phyloP scores from a whole-genome alignment of 92 coral and sea anemone genomes.

The Chrysogorgia sp. region DNA sequence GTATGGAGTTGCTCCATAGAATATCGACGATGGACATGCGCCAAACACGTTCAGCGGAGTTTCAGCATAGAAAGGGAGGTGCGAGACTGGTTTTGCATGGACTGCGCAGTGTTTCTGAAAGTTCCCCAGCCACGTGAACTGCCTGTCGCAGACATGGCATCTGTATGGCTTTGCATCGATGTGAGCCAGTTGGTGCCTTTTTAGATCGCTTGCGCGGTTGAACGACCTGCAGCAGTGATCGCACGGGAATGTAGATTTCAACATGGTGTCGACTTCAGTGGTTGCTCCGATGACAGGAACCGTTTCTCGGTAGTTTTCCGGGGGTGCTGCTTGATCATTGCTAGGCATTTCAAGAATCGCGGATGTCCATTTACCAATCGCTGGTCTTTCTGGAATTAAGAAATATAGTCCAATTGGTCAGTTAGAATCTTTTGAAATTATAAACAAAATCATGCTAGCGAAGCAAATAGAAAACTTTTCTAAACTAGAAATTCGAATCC shows the following conservation, averaged over 20 bases:
- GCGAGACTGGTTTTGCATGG: conserved; percentile 6
- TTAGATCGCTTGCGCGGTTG: conserved; percentile 97
- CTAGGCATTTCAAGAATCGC: no score
- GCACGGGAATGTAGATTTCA: conserved; percentile 68
- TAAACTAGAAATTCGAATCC: no score
- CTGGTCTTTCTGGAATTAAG: no score
- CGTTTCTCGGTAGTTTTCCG: no score
- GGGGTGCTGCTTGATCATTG: no score
- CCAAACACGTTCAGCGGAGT: conserved; percentile 6
- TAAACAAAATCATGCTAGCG: no score
- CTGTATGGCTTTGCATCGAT: conserved; percentile 88
- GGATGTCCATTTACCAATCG: no score
- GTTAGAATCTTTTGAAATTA: no score
- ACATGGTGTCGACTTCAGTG: neutral
- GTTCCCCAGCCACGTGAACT: conserved; percentile 99
- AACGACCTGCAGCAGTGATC: conserved; percentile 88
- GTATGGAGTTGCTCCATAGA: conserved; percentile 18
- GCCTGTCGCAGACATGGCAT: conserved; percentile 95
- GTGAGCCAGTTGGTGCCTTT: conserved; percentile 89
- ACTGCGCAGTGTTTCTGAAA: conserved; percentile 81
- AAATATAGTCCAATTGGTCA: no score
- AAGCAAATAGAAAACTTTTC: no score
- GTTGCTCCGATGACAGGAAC: neutral
- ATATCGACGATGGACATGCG: conserved; percentile 10
- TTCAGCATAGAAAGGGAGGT: conserved; percentile 4